phyloP scores from a whole-genome alignment of 2,888 invertebrate species.

The Lasius fuliginosus region DNA sequence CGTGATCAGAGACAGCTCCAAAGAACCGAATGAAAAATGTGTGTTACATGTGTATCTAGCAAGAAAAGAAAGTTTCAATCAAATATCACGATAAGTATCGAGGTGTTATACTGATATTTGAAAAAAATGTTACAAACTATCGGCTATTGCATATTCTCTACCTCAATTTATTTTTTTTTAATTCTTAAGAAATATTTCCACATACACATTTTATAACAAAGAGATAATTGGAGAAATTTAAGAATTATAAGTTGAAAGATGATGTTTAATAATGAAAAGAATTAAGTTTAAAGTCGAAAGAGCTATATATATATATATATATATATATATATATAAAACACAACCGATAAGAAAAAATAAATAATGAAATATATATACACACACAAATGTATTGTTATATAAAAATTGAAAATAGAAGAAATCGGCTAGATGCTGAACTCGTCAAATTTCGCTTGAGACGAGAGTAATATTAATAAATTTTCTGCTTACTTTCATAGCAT shows the following conservation, averaged over 20 bases:
- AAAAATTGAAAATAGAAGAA: not conserved
- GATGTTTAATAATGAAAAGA: not conserved
- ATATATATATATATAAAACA: not conserved
- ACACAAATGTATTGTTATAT: not conserved
- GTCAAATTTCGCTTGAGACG: conserved; percentile 14
- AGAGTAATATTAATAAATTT: conserved; percentile 64
- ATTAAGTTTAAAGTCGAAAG: too few relatives aligned
- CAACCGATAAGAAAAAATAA: not conserved
- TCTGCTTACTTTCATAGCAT: conserved; percentile 63
- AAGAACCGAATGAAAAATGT: conserved; percentile 48
- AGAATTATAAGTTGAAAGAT: not conserved
- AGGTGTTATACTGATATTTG: not conserved
- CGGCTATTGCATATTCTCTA: not conserved
- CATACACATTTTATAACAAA: not conserved
- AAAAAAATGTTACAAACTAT: not conserved
- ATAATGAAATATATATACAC: not conserved
- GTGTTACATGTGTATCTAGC: not conserved
- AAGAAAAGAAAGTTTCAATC: not conserved
- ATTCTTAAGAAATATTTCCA: not conserved
- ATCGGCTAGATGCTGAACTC: not conserved
- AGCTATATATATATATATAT: not conserved
- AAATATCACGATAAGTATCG: not conserved
- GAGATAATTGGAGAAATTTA: not conserved
- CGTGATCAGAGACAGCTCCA: conserved; percentile 53
- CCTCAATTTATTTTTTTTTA: not conserved